phyloP scores from a whole-genome alignment of 2,113 vertebrate genomes.

The Sapayoa aenigma region DNA sequence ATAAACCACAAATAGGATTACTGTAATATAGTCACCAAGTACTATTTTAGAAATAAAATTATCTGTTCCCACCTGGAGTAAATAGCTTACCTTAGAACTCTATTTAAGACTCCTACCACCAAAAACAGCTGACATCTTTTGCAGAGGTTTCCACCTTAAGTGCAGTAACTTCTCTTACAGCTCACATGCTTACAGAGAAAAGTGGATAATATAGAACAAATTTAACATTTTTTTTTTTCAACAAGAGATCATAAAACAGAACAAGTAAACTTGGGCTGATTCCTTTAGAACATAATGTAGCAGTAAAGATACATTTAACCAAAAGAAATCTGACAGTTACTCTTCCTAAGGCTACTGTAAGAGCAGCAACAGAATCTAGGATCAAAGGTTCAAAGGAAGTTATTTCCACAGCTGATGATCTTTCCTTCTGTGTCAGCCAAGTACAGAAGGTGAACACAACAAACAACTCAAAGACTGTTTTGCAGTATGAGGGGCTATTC shows the following conservation, averaged over 20 bases:
- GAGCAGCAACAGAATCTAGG: background rate
- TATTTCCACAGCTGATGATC: background rate
- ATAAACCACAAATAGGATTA: background rate
- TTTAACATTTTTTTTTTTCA: background rate
- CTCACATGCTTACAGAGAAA: background rate
- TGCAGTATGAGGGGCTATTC: background rate
- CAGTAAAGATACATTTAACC: background rate
- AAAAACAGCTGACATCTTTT: background rate
- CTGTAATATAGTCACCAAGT: background rate
- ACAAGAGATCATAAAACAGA: background rate
- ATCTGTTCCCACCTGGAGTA: background rate
- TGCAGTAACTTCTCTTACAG: background rate
- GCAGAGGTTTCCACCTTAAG: background rate
- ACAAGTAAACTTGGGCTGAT: background rate
- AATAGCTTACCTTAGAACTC: background rate
- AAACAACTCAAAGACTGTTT: background rate
- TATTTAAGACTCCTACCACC: background rate
- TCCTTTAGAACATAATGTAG: background rate
- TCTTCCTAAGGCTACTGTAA: background rate
- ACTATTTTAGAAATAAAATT: background rate
- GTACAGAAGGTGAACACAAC: background rate
- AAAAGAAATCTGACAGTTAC: background rate
- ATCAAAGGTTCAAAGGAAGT: constrained; percentile 10
- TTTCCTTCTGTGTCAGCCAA: background rate
- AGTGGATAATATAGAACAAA: background rate